Conservation (phyloP, 2,113 vertebrate species). For the Clarias macrocephalus region DNA sequence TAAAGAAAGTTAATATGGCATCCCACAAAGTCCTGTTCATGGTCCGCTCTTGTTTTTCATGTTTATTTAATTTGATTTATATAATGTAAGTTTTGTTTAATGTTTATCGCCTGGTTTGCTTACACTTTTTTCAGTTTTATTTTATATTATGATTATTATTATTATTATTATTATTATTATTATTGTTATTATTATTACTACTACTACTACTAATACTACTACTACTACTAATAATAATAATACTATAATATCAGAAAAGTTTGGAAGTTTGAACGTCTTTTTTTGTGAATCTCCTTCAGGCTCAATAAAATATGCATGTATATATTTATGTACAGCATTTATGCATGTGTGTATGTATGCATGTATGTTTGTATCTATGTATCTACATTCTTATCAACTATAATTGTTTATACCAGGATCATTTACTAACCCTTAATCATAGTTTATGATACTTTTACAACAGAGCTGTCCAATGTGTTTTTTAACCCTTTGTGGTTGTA, state of each 20-base stretch:
- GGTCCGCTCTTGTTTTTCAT: background rate
- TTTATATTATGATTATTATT: no score
- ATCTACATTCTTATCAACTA: background rate
- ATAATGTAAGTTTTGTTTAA: background rate
- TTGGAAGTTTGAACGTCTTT: no score
- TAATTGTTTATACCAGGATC: background rate
- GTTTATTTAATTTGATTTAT: background rate
- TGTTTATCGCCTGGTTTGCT: background rate
- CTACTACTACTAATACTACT: no score
- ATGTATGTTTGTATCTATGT: no score
- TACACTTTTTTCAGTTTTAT: background rate
- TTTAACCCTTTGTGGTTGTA: background rate
- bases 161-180: no score
- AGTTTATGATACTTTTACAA: background rate
- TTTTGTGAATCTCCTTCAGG: no score
- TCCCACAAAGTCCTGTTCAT: background rate
- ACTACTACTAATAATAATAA: no score
- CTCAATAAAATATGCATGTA: no score
- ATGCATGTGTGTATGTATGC: no score
- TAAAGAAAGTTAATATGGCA: background rate
- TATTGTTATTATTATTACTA: no score
- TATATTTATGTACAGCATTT: no score
- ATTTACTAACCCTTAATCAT: background rate
- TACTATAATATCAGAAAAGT: no score
- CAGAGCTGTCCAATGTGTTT: background rate